phyloP scores from a whole-genome alignment of 2,113 vertebrate species.

The Pygathrix nemaeus region DNA sequence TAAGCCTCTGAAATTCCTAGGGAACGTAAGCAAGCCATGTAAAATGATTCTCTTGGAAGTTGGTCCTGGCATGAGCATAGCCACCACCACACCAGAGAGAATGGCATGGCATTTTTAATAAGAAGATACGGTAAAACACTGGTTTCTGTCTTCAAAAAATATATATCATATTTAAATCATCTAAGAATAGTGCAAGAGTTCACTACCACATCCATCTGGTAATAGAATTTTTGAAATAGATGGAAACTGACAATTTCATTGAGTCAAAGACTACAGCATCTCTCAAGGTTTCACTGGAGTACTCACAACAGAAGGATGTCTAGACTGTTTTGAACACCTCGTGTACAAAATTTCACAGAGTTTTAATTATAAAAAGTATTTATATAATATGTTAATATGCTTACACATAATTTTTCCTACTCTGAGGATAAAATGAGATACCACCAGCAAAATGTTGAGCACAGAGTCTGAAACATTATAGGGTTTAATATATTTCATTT shows the following conservation, averaged over 20 bases:
- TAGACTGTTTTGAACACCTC: constrained; percentile 22
- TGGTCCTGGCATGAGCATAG: not conserved
- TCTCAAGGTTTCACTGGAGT: not conserved
- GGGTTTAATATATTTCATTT: not conserved
- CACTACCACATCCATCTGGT: not conserved
- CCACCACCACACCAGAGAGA: not conserved
- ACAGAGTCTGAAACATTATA: not conserved
- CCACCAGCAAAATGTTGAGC: not conserved
- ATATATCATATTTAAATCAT: constrained; percentile 4
- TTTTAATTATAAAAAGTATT: constrained; percentile 46
- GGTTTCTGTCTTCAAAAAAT: not conserved
- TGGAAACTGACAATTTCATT: constrained; percentile 6
- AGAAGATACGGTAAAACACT: not conserved
- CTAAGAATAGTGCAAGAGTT: constrained; percentile 28
- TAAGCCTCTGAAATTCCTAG: not conserved
- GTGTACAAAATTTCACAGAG: not conserved
- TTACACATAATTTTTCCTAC: not conserved
- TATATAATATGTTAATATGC: not conserved
- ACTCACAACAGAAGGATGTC: constrained; percentile 28
- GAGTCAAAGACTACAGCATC: not conserved
- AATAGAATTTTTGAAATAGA: constrained; percentile 9
- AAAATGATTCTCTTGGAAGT: not conserved
- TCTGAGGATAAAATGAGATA: not conserved
- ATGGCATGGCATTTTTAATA: not conserved
- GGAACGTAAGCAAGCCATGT: not conserved